Conservation (phyloP, 2,888 invertebrate species). For the Mongoloraphidia duomilia region DNA sequence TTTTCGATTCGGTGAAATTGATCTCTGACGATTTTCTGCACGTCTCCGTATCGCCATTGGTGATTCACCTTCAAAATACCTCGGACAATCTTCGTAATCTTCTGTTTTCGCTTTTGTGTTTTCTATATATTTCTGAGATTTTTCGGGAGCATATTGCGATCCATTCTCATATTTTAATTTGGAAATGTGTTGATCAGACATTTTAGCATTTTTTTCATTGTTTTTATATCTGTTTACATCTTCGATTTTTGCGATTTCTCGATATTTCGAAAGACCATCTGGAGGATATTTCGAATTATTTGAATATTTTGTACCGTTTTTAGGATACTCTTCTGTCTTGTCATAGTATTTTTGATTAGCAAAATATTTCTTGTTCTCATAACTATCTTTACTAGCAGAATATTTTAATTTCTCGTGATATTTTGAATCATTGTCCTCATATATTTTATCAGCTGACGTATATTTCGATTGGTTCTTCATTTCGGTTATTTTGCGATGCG, state of each 20-base stretch:
- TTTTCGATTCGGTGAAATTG: constrained; percentile 26
- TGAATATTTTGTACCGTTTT: neutral
- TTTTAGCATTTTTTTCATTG: constrained; percentile 9
- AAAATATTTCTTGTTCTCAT: constrained; percentile 3
- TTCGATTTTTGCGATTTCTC: neutral
- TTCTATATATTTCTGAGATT: neutral
- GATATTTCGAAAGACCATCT: neutral
- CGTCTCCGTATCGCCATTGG: constrained; percentile 27
- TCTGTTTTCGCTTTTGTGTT: neutral
- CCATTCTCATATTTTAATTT: neutral
- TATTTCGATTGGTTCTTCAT: constrained; percentile 6
- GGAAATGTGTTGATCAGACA: neutral
- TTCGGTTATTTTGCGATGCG: neutral
- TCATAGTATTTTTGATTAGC: constrained; percentile 2
- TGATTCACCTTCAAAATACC: constrained; percentile 2
- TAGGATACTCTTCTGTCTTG: neutral
- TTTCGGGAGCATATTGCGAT: neutral
- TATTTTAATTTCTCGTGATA: constrained; percentile 6
- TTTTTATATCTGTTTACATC: constrained; percentile 13
- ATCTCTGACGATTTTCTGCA: constrained; percentile 32
- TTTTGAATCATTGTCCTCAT: constrained; percentile 4
- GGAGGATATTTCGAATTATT: neutral
- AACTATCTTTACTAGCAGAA: neutral
- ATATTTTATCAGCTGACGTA: neutral
- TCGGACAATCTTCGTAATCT: constrained; percentile 21